These are phyloP conservation scores for Hippotragus niger DNA, from an alignment of 2,113 vertebrate species.

Conservation along the genomic window DNA sequence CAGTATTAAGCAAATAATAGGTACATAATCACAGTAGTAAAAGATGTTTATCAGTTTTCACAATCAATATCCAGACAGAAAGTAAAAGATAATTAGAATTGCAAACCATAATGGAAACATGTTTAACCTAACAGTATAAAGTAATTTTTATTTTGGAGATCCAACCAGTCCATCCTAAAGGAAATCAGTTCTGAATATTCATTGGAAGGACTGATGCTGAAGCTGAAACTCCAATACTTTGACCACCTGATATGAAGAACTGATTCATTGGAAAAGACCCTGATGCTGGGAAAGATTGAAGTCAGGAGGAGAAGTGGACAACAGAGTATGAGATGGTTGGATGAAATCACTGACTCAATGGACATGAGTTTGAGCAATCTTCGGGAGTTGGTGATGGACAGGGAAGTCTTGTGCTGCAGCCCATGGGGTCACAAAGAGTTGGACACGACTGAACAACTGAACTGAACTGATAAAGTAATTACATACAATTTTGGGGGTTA, in stretches of 20 bases:
- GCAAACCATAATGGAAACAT: background rate
- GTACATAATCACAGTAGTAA: background rate
- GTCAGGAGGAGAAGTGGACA: background rate
- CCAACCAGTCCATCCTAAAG: background rate
- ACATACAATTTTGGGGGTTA: background rate
- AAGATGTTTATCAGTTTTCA: background rate
- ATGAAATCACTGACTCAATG: background rate
- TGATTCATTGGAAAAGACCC: background rate
- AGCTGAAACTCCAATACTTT: background rate
- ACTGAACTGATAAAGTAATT: background rate
- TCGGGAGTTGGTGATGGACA: background rate
- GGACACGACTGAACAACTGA: background rate
- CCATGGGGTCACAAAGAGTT: background rate
- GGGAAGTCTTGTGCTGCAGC: background rate
- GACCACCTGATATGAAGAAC: background rate
- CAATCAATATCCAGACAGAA: background rate
- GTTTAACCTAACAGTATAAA: background rate
- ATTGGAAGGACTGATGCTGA: background rate
- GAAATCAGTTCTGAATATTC: background rate
- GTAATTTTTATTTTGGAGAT: background rate
- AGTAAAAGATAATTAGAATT: background rate
- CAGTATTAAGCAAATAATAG: background rate
- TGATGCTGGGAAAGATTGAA: background rate
- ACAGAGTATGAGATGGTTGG: background rate
- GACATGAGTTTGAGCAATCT: background rate